These are phyloP conservation scores for Cosmorhoe ocellata DNA, from an alignment of 2,888 invertebrate genomes.

Conservation along the genomic window DNA sequence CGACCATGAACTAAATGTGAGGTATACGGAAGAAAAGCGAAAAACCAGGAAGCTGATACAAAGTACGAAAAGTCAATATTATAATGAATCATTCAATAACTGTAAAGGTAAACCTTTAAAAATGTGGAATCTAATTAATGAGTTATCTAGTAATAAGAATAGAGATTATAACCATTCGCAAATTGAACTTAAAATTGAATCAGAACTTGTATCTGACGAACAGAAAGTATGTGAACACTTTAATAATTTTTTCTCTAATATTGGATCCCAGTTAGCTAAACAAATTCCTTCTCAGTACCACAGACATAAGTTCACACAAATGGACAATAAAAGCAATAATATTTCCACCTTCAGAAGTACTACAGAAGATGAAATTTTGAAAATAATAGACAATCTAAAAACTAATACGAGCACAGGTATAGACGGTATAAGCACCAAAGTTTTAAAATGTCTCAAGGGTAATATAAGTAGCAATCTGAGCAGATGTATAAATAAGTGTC, in stretches of 20 bases:
- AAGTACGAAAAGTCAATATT: too few relatives aligned
- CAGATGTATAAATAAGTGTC: conserved; percentile 7
- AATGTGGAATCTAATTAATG: neutral
- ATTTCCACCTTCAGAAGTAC: too few relatives aligned
- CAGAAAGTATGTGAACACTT: neutral
- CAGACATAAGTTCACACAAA: too few relatives aligned
- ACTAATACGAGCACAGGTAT: conserved; percentile 15
- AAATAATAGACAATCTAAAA: conserved; percentile 13
- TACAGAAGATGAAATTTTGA: neutral
- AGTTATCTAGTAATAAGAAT: too few relatives aligned
- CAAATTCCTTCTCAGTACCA: neutral
- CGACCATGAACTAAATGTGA: too few relatives aligned
- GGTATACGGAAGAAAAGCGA: too few relatives aligned
- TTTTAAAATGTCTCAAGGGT: conserved; percentile 12
- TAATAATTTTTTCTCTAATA: neutral
- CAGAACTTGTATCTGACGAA: neutral
- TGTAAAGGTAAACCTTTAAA: neutral
- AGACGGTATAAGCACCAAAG: conserved; percentile 17
- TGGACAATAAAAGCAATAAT: too few relatives aligned
- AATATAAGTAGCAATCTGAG: neutral
- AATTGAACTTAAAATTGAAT: neutral
- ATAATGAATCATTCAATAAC: too few relatives aligned
- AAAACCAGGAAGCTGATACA: too few relatives aligned
- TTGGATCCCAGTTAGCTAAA: neutral
- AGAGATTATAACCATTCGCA: too few relatives aligned